phyloP scores from a whole-genome alignment of 2,113 vertebrate species.

The Malurus melanocephalus region DNA sequence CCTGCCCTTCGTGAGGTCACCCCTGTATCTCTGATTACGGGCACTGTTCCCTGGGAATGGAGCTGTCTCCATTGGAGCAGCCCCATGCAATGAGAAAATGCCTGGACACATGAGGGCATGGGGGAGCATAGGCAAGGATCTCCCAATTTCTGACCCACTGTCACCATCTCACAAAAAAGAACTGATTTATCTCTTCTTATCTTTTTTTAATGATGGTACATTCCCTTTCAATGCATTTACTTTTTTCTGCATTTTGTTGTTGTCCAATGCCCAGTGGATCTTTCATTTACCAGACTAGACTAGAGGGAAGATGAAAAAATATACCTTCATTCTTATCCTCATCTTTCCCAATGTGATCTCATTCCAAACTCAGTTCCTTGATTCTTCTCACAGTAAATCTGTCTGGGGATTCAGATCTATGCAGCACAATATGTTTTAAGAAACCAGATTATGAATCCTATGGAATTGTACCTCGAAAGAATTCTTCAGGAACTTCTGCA shows the following conservation, averaged over 20 bases:
- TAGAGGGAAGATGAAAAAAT: not conserved
- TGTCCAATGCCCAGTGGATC: not conserved
- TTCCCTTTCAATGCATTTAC: not conserved
- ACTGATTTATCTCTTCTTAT: not conserved
- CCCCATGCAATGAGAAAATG: not conserved
- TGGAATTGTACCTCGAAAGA: conserved; percentile 78
- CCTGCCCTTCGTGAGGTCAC: not conserved
- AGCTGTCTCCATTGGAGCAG: not conserved
- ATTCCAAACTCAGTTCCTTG: not conserved
- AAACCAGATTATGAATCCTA: not conserved
- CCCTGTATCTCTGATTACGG: not conserved
- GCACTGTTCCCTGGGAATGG: not conserved
- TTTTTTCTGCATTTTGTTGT: not conserved
- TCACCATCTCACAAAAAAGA: not conserved
- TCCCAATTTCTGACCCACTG: not conserved
- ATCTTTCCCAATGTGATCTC: not conserved
- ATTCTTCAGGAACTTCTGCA: conserved; percentile 81
- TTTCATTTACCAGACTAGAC: not conserved
- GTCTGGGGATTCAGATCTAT: not conserved
- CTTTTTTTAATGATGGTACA: not conserved
- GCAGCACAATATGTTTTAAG: not conserved
- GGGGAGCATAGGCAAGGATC: not conserved
- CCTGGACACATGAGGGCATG: not conserved
- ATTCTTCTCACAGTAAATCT: not conserved
- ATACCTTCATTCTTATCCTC: not conserved